Evolutionary conservation across 2,113 vertebrate genomes (phyloP).

Genomic region (Nesoenas mayeri): DNA sequence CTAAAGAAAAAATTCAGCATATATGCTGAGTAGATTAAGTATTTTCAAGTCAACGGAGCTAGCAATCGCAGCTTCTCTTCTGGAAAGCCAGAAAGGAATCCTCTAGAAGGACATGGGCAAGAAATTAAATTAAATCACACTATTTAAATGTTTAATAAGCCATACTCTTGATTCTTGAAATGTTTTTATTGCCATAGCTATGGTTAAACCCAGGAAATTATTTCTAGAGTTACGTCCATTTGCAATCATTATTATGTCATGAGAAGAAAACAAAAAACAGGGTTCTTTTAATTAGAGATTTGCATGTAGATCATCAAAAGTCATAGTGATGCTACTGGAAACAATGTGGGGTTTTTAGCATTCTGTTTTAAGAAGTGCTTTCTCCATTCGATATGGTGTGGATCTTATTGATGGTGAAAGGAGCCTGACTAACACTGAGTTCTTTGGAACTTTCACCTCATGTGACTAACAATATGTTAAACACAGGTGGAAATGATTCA

Average conservation of each 20-base stretch:
- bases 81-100: neutral
- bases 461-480: neutral
- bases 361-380: neutral
- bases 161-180: neutral
- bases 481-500: neutral
- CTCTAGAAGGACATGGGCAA: neutral
- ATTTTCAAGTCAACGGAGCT: neutral
- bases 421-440: neutral
- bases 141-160: neutral
- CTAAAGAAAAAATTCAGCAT: neutral
- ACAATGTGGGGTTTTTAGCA: neutral
- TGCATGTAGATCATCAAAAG: neutral
- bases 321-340: neutral
- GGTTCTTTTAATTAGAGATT: neutral
- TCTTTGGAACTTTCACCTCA: neutral
- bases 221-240: neutral
- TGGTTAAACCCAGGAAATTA: neutral
- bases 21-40: neutral
- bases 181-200: neutral
- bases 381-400: accelerated
- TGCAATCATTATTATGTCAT: neutral
- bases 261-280: neutral
- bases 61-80: neutral
- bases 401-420: neutral
- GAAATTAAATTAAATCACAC: neutral